phyloP scores from a whole-genome alignment of 1,140 invertebrate species.

The Conus betulinus region DNA sequence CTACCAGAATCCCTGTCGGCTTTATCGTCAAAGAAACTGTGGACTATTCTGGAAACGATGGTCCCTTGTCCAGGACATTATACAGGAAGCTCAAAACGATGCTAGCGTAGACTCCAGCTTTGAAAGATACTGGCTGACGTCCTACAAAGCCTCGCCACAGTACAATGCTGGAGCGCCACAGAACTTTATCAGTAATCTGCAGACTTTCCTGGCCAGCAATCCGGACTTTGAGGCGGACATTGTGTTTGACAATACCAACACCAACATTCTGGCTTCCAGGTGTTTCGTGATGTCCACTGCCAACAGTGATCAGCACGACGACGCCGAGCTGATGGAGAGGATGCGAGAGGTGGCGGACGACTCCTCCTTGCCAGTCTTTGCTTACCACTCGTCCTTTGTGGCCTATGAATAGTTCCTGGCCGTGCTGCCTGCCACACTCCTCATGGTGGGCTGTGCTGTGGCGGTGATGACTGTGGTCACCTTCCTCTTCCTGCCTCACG shows the following conservation, averaged over 20 bases:
- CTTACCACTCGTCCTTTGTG: slow-evolving; percentile 57
- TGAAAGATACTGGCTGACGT: slow-evolving; percentile 42
- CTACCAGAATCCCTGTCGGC: slow-evolving; percentile 22
- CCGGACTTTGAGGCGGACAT: slow-evolving; percentile 85
- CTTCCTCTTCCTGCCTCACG: slow-evolving; percentile 95
- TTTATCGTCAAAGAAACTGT: slow-evolving; percentile 37
- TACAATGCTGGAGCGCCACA: slow-evolving; percentile 64
- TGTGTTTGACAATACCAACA: slow-evolving; percentile 85
- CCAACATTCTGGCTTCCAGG: slow-evolving; percentile 84
- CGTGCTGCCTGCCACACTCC: slow-evolving; percentile 93
- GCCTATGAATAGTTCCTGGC: slow-evolving; percentile 86
- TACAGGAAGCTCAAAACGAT: slow-evolving; percentile 28
- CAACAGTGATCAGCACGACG: slow-evolving; percentile 44
- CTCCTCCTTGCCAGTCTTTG: slow-evolving; percentile 52
- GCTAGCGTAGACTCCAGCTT: slow-evolving; percentile 29
- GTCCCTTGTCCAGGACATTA: slow-evolving; percentile 16
- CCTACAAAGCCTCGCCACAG: slow-evolving; percentile 27
- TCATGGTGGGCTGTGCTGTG: slow-evolving; percentile 93
- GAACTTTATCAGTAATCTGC: slow-evolving; percentile 76
- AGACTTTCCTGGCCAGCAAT: slow-evolving; percentile 76
- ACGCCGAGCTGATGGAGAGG: slow-evolving; percentile 57
- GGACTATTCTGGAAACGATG: slow-evolving; percentile 29
- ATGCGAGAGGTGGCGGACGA: slow-evolving; percentile 53
- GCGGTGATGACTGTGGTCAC: slow-evolving; percentile 97
- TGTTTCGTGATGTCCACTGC: slow-evolving; percentile 54